Conservation (phyloP, 2,888 invertebrate species). For the Drosophila rubida region DNA sequence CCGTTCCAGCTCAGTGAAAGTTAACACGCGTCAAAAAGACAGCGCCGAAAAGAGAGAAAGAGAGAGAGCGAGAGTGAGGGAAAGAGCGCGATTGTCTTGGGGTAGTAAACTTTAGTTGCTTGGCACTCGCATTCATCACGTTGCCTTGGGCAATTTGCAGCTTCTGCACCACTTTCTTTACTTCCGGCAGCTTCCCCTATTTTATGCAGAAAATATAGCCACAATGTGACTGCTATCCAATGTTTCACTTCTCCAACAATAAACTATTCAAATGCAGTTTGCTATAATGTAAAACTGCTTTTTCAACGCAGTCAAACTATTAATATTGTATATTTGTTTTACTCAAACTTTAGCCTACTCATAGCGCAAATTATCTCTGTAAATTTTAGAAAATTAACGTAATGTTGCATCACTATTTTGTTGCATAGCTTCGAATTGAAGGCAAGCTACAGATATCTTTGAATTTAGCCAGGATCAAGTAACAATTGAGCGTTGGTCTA, state of each 20-base stretch:
- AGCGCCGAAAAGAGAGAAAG: background rate
- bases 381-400: no score
- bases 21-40: conserved; percentile 52
- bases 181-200: conserved; percentile 1
- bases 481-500: conserved; percentile 4
- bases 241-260: no score
- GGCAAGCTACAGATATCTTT: no score
- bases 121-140: background rate
- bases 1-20: conserved; percentile 47
- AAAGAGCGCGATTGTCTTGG: background rate
- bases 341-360: no score
- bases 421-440: no score
- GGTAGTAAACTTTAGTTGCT: background rate
- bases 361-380: no score
- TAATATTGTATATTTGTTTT: no score
- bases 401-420: no score
- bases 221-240: no score
- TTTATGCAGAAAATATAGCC: background rate
- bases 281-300: no score
- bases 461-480: conserved; percentile 1
- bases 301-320: no score
- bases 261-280: no score
- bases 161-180: conserved; percentile 1
- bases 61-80: background rate
- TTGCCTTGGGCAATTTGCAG: background rate